Evolutionary conservation across 2,797 vertebrate species (phyloP).

Genomic region (Mus minutoides): DNA sequence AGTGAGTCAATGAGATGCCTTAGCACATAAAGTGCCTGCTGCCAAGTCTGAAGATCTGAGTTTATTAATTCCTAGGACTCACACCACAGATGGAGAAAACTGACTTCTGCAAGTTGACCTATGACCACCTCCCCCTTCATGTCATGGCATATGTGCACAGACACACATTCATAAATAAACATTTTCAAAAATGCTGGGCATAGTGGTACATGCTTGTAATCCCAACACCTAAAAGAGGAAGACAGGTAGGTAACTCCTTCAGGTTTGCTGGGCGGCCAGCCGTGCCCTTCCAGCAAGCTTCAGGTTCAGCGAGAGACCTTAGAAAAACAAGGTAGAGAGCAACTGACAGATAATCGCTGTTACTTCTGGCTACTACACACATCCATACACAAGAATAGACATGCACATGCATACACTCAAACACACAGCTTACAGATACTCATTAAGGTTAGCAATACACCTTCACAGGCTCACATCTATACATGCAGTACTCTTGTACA

Average conservation of each 20-base stretch:
- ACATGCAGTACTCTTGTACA: neutral
- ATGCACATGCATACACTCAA: neutral
- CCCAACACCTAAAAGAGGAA: neutral
- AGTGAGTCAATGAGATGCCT: neutral
- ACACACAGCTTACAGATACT: neutral
- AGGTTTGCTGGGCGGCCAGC: neutral
- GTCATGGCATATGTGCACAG: neutral
- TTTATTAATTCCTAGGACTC: neutral
- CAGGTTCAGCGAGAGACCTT: neutral
- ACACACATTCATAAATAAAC: neutral
- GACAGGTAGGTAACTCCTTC: neutral
- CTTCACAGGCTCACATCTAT: neutral
- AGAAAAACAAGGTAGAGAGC: neutral
- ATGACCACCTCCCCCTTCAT: no score
- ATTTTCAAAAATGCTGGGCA: neutral
- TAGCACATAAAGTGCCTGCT: neutral
- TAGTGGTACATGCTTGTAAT: neutral
- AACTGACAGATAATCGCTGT: neutral
- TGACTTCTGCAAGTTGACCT: neutral
- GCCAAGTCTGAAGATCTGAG: neutral
- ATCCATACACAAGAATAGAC: neutral
- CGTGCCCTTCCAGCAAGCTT: neutral
- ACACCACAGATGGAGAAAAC: neutral
- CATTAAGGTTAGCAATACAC: neutral
- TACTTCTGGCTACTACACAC: neutral